Percentiles rank a stretch among this genome's conserved stretches.
phyloP scores from a whole-genome alignment of 1,140 invertebrate species.

The Babylonia areolata region DNA sequence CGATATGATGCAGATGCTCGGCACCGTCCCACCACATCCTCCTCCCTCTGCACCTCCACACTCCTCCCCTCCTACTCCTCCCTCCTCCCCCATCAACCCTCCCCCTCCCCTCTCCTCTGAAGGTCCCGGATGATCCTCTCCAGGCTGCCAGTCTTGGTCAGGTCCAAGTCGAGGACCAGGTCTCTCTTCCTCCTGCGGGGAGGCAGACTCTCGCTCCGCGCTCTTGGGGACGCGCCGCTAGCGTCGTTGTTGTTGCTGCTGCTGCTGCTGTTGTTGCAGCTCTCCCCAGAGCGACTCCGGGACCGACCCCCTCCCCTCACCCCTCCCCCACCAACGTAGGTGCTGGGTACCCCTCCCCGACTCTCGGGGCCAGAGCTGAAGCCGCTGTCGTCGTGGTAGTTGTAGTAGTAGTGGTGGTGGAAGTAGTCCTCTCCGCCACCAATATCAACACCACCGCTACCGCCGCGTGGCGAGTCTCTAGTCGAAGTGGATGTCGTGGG shows the following conservation, averaged over 20 bases:
- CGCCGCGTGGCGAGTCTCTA: not conserved
- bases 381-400: not conserved
- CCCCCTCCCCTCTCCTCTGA: not conserved
- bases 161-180: not conserved
- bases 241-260: no score
- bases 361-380: not conserved
- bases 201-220: not conserved
- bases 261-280: no score
- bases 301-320: no score
- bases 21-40: not conserved
- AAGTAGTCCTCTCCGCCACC: no score
- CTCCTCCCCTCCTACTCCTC: not conserved
- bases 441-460: no score
- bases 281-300: not conserved
- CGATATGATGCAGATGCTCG: not conserved
- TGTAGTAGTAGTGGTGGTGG: no score
- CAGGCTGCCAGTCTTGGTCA: not conserved
- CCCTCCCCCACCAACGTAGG: no score
- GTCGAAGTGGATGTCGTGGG: no score
- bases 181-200: not conserved
- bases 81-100: not conserved
- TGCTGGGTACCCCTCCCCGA: not conserved
- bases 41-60: not conserved
- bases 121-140: not conserved
- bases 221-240: not conserved